These are phyloP conservation scores for Leucoraja ocellata DNA, from an alignment of 2,797 vertebrate genomes.

Conservation along the genomic window DNA sequence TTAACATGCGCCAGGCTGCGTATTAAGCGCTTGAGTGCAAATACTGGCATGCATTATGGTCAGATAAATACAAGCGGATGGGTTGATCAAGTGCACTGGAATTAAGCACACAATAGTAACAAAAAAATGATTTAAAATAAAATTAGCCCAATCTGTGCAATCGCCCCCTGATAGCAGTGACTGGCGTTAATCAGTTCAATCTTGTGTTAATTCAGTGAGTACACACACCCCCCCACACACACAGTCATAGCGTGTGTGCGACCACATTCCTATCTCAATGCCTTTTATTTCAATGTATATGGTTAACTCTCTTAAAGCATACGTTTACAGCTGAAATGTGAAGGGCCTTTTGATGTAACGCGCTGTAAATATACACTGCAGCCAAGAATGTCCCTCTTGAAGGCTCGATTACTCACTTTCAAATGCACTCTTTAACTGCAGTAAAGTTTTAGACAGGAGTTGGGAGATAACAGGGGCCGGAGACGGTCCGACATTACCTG, in stretches of 20 bases:
- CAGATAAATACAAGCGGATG: no score
- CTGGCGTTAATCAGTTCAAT: background rate
- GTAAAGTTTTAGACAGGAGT: background rate
- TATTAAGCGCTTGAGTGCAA: background rate
- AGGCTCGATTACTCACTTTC: background rate
- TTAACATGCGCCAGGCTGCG: background rate
- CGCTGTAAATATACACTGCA: background rate
- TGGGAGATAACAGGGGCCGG: background rate
- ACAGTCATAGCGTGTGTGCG: no score
- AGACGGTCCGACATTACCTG: background rate
- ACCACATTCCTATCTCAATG: background rate
- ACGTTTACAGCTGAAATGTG: background rate
- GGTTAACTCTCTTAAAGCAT: no score
- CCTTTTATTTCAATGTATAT: no score
- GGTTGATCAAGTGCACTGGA: background rate
- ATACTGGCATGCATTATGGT: background rate
- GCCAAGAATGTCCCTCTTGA: background rate
- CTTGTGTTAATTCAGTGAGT: background rate
- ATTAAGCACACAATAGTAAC: background rate
- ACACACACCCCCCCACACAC: background rate
- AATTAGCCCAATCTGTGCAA: background rate
- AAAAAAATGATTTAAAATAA: no score
- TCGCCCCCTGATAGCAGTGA: background rate
- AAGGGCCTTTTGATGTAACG: background rate
- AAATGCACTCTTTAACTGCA: constrained; percentile 1